phyloP scores from a whole-genome alignment of 64 coral and sea anemone genomes.

The Pocillopora damicornis region DNA sequence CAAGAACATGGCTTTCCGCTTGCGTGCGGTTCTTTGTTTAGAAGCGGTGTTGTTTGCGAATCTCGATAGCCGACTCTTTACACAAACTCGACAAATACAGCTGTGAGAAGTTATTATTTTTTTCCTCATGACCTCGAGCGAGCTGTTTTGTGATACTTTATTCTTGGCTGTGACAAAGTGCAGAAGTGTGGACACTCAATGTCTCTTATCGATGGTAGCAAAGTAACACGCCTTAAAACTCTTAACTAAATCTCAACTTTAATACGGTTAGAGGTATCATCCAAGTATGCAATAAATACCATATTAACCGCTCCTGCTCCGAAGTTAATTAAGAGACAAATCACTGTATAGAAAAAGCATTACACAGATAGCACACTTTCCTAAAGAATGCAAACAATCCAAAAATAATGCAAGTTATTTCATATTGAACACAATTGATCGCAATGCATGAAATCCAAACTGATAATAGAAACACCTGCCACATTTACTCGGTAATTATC shows the following conservation, averaged over 20 bases:
- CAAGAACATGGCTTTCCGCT: constrained; percentile 9
- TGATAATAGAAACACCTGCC: constrained; percentile 26
- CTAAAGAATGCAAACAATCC: constrained; percentile 21
- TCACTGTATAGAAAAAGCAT: not conserved
- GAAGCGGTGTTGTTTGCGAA: constrained; percentile 14
- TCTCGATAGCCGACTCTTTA: not conserved
- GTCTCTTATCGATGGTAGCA: too few species aligned
- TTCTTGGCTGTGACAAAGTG: not conserved
- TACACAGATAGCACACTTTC: not conserved
- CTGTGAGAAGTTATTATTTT: not conserved
- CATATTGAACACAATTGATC: not conserved
- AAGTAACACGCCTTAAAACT: too few species aligned
- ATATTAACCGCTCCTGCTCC: not conserved
- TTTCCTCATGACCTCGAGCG: not conserved
- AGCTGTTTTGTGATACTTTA: not conserved
- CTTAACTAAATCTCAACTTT: too few species aligned
- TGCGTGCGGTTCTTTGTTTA: constrained; percentile 28
- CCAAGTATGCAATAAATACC: not conserved
- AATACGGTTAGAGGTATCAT: not conserved
- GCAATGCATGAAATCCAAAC: not conserved
- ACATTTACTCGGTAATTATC: too few species aligned
- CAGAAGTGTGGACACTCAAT: too few species aligned
- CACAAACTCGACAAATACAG: constrained; percentile 26
- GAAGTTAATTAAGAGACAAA: not conserved
- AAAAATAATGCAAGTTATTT: constrained; percentile 6